Evolutionary conservation across 2,113 vertebrate genomes (phyloP), one percentile per base, ranked within the genome.

Genomic region (Malurus melanocephalus): DNA sequence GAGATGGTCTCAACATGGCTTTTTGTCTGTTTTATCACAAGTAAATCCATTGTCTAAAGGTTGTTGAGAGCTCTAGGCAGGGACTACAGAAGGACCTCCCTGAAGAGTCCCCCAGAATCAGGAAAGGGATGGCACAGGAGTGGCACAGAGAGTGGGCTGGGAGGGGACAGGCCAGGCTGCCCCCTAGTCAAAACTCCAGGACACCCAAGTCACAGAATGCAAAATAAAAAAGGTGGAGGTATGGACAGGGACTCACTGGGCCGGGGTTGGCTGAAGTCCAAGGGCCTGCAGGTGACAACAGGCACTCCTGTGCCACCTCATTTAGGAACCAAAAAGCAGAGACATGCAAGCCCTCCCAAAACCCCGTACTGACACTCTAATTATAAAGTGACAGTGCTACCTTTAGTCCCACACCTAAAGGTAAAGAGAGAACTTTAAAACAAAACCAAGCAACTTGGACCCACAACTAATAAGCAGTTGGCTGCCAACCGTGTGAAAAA

Each of bases 311-410:
- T 33, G 35, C 30, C 38, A 78, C 22, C 52, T 71, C 9, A 3
- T 62, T 77, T 43, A 69, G 33, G 52, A 71, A 46, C 28, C n/a
- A 65, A 61, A 61, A 75, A 68, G 11, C 17, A 55, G 52, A 57
- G 32, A 51, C 6, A 59, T 3, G 12, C 16, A 26, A 64, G 21
- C 16, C n/a, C 46, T 64, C 13, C 24, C 38, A 52, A 52, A 40
- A n/a, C 46, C 16, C 30, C 2, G 4, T 3, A 74, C 10, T 0
- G 0, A 52, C 10, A 65, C 19, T 32, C 19, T 77, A 40, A 66
- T 22, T 48, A 45, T 28, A 23, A 88, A 64, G 33, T 18, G 38
- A 52, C 21, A 20, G 5, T 27, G 46, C 11, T 68, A 65, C 68
- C 38, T 49, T 52, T 21, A 71, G 59, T 6, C 18, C 18, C 45